phyloP scores from a whole-genome alignment of 2,888 invertebrate species.

The Nycteola revayana region DNA sequence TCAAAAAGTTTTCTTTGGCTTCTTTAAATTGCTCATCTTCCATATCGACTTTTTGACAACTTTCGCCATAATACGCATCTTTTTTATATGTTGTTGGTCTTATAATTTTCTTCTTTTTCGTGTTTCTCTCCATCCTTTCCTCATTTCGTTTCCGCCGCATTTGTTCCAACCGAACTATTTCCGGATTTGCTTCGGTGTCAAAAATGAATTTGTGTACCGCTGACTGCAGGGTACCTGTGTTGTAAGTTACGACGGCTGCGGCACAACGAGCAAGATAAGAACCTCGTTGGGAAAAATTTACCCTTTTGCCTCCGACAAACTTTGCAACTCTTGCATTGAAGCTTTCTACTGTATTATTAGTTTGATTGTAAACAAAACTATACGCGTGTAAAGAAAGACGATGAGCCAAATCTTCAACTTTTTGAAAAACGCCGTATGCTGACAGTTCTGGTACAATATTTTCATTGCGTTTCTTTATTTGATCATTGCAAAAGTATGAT shows the following conservation, averaged over 20 bases:
- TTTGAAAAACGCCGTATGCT: not conserved
- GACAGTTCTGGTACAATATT: not conserved
- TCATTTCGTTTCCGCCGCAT: not conserved
- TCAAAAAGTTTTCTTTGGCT: not conserved
- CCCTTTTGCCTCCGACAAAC: constrained; percentile 1
- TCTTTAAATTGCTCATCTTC: not conserved
- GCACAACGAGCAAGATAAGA: not conserved
- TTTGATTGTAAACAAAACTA: not conserved
- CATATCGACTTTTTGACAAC: not conserved
- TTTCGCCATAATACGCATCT: not conserved
- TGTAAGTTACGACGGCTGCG: not conserved
- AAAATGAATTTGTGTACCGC: constrained; percentile 1
- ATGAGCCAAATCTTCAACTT: constrained; percentile 1
- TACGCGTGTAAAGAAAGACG: not conserved
- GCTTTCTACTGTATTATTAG: not conserved
- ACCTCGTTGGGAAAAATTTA: not conserved
- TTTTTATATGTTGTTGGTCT: not conserved
- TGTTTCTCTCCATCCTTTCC: not conserved
- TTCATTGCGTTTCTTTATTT: not conserved
- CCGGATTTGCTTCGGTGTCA: not conserved
- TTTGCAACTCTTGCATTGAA: not conserved
- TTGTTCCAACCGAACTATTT: not conserved
- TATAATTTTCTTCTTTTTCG: not conserved
- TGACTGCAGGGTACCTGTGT: constrained; percentile 1
- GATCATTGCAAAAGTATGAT: not conserved